Evolutionary conservation across 2,113 vertebrate species (phyloP).

Genomic region (Ivindomyrus marchei): DNA sequence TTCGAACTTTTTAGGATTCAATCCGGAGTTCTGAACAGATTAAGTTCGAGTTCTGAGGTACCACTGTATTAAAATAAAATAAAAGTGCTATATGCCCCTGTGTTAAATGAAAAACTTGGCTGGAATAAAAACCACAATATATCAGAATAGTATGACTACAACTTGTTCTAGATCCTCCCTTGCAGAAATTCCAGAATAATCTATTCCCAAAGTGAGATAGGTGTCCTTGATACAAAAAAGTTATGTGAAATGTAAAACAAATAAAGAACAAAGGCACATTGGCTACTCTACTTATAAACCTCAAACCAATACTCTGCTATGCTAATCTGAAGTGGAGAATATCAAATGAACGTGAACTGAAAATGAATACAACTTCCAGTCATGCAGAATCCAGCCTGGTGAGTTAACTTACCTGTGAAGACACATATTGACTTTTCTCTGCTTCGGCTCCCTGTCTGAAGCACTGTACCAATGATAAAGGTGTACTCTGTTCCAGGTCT

Average conservation of each 20-base stretch:
- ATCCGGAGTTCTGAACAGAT: no score
- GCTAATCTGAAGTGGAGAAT: not conserved
- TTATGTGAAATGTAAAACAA: not conserved
- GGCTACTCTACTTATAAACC: not conserved
- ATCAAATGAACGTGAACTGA: not conserved
- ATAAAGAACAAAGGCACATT: not conserved
- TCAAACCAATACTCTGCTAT: not conserved
- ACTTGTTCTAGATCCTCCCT: not conserved
- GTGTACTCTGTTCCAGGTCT: constrained; percentile 20
- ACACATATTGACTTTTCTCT: not conserved
- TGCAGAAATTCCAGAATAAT: not conserved
- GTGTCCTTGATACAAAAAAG: not conserved
- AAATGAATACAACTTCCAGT: not conserved
- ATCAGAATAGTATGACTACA: not conserved
- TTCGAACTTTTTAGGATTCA: no score
- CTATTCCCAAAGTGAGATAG: not conserved
- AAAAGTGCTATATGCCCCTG: not conserved
- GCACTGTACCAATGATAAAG: constrained; percentile 15
- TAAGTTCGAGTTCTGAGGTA: no score
- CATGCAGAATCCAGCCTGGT: not conserved
- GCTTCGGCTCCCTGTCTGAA: not conserved
- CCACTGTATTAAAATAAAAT: not conserved
- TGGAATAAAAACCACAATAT: not conserved
- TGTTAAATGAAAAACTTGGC: not conserved
- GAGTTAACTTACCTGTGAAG: constrained; percentile 21